Conservation (phyloP, 1,140 invertebrate genomes). For the Atta colombica region DNA sequence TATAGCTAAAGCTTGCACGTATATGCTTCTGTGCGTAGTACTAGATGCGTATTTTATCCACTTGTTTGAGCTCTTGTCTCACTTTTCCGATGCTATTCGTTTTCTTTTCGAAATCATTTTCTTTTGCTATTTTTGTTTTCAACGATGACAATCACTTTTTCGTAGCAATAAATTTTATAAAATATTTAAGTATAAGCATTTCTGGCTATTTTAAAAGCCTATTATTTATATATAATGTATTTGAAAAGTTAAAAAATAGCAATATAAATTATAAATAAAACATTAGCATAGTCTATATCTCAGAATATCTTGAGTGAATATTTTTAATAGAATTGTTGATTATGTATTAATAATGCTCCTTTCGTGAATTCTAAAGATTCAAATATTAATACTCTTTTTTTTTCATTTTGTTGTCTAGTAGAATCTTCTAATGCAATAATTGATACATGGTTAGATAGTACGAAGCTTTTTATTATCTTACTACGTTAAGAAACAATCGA, state of each 20-base stretch:
- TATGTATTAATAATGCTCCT: not conserved
- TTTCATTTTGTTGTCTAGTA: not conserved
- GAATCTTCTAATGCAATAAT: not conserved
- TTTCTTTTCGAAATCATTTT: conserved; percentile 2
- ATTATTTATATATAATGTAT: not conserved
- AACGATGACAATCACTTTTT: not conserved
- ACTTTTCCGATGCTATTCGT: conserved; percentile 20
- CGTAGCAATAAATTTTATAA: not conserved
- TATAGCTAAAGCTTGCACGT: conserved; percentile 42
- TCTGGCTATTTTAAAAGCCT: not conserved
- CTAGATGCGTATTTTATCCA: conserved; percentile 66
- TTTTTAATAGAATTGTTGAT: not conserved
- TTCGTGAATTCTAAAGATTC: not conserved
- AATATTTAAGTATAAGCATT: not conserved
- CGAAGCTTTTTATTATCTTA: not conserved
- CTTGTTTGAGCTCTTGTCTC: conserved; percentile 62
- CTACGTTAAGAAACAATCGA: conserved; percentile 16
- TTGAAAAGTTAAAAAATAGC: not conserved
- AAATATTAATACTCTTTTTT: not conserved
- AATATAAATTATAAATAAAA: not conserved
- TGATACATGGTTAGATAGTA: not conserved
- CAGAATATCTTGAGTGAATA: not conserved
- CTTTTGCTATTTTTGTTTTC: not conserved
- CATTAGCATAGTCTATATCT: not conserved
- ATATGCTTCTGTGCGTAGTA: conserved; percentile 62